Conservation (phyloP, 2,797 vertebrate genomes). For the Microctenopoma steveboyesi region DNA sequence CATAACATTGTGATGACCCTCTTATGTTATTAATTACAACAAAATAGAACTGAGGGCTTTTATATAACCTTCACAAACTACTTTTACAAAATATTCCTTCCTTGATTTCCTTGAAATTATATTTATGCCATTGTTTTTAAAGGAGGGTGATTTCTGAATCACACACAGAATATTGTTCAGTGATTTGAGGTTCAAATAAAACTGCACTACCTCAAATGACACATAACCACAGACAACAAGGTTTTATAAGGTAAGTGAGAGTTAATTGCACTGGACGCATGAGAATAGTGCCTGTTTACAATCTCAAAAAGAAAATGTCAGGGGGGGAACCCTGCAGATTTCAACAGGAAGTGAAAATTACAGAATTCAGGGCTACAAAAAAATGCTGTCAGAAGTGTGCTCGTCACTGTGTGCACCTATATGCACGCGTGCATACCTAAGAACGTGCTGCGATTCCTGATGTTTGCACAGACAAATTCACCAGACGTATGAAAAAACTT, state of each 20-base stretch:
- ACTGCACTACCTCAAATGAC: slow-evolving; percentile 14
- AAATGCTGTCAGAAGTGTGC: slow-evolving; percentile 14
- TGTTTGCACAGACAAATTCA: slow-evolving; percentile 30
- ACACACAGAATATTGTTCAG: background rate
- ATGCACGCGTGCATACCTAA: background rate
- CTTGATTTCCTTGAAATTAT: background rate
- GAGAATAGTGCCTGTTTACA: slow-evolving; percentile 37
- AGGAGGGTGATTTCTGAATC: background rate
- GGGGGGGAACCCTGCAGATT: slow-evolving; percentile 19
- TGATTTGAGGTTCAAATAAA: slow-evolving; percentile 16
- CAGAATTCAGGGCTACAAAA: slow-evolving; percentile 17
- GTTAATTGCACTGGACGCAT: slow-evolving; percentile 6
- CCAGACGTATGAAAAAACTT: slow-evolving; percentile 30
- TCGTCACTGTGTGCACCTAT: background rate
- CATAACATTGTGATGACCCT: background rate
- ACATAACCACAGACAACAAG: slow-evolving; percentile 9
- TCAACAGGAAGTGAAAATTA: slow-evolving; percentile 33
- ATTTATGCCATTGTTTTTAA: background rate
- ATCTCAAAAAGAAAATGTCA: slow-evolving; percentile 28
- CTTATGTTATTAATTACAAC: background rate
- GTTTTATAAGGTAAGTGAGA: slow-evolving; percentile 21
- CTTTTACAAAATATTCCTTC: background rate
- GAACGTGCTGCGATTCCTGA: background rate
- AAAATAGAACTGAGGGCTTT: background rate
- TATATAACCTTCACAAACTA: background rate